Conservation (phyloP, 2,888 invertebrate species). For the Argyresthia albistria region DNA sequence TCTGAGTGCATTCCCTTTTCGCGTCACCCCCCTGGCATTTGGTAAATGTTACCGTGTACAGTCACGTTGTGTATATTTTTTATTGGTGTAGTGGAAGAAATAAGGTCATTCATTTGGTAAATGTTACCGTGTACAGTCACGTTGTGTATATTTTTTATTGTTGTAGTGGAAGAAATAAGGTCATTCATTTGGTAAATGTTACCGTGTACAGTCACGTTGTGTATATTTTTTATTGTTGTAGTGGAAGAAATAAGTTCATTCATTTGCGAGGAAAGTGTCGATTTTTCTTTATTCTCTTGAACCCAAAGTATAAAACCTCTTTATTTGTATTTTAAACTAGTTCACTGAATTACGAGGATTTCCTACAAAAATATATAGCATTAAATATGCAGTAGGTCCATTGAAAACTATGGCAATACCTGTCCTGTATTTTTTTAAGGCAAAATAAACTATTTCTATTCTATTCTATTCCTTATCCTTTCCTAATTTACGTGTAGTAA, state of each 20-base stretch:
- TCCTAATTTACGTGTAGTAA: too few relatives aligned
- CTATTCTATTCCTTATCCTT: too few relatives aligned
- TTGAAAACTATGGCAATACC: too few relatives aligned
- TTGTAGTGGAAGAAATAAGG: neutral
- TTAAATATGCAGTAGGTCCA: too few relatives aligned
- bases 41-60: slow-evolving; percentile 36
- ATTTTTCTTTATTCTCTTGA: too few relatives aligned
- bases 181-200: slow-evolving; percentile 22
- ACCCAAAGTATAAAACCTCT: too few relatives aligned
- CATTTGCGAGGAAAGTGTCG: too few relatives aligned
- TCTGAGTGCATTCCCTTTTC: neutral
- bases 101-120: slow-evolving; percentile 20
- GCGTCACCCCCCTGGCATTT: slow-evolving; percentile 2
- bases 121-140: slow-evolving; percentile 35
- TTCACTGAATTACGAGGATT: too few relatives aligned
- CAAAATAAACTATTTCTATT: too few relatives aligned
- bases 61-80: slow-evolving; percentile 27
- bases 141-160: slow-evolving; percentile 18
- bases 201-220: slow-evolving; percentile 35
- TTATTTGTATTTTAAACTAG: too few relatives aligned
- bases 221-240: slow-evolving; percentile 15
- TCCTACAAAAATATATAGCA: too few relatives aligned
- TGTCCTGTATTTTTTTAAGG: too few relatives aligned
- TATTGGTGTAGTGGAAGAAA: neutral
- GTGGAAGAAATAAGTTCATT: neutral